Evolutionary conservation across 1,140 invertebrate species (phyloP), one percentile per base, ranked within the genome.

Genomic region (Drosophila jambulina): DNA sequence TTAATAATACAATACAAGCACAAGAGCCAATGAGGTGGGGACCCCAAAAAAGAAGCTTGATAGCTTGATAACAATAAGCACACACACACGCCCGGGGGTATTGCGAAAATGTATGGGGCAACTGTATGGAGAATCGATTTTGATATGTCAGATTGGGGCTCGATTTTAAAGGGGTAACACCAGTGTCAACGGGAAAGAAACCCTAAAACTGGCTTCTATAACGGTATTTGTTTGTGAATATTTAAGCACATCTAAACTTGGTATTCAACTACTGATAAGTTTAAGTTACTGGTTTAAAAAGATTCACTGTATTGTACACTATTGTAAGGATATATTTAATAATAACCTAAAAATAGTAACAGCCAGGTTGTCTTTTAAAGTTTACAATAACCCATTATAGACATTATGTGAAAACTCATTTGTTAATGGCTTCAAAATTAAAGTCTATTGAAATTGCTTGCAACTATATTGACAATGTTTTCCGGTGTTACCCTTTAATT

Each of bases 1-100:
- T 86, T 62, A 83, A 83, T 80, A 63, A 68, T 54, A 65, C 61
- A 84, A 59, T 68, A 64, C 54, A 70, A 34, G 53, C 74, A 68
- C 63, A 29, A 32, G n/a, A 32, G 45, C 40, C 36, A 54, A 23
- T 56, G 53, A 56, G 53, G 53, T 60, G 67, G 67, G 53, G 51
- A 59, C 27, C 38, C 62, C 29, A 32, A 65, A 54, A 69, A 70
- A 42, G 27, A 53, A 43, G 36, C 48, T 56, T 23, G 51, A 54
- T 54, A n/a, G 32, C 51, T 56, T 69, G 46, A 69, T 70, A 53
- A 68, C 63, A 70, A 70, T 69, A 70, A 67, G 49, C 36, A 21
- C 61, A 62, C 38, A 25, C 38, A 42, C 56, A 25, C 32, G 29
- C 32, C 48, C 32, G 48, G 19, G 23, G 21, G 17, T n/a, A 23